A percentile compares a stretch with the other conserved stretches of the same genome.
phyloP scores from a whole-genome alignment of 1,140 invertebrate species.

The Harlomillsia oculata region DNA sequence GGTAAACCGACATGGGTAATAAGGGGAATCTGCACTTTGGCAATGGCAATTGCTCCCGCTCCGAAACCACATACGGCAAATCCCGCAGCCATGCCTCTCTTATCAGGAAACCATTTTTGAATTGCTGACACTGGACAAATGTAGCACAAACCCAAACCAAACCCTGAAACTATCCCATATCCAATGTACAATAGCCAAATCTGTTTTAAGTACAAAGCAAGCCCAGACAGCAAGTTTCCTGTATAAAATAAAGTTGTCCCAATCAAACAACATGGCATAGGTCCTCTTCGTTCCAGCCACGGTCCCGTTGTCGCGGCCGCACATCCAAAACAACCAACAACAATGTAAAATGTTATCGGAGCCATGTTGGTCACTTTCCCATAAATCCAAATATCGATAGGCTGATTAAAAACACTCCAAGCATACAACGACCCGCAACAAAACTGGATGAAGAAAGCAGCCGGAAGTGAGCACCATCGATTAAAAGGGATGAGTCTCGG shows the following conservation, averaged over 20 bases:
- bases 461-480: slow-evolving; percentile 29
- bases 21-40: slow-evolving; percentile 18
- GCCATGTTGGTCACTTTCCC: slow-evolving; percentile 17
- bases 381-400: slow-evolving; percentile 26
- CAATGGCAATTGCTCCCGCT: slow-evolving; percentile 27
- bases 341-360: slow-evolving; percentile 31
- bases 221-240: slow-evolving; percentile 20
- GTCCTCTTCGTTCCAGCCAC: slow-evolving; percentile 30
- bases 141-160: slow-evolving; percentile 27
- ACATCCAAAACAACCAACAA: slow-evolving; percentile 19
- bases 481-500: slow-evolving; percentile 23
- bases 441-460: slow-evolving; percentile 30
- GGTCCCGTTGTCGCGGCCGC: slow-evolving; percentile 26
- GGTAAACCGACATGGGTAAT: slow-evolving; percentile 19
- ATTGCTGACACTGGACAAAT: slow-evolving; percentile 29
- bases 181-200: slow-evolving; percentile 32
- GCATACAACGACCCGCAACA: slow-evolving; percentile 31
- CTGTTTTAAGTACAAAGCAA: slow-evolving; percentile 18
- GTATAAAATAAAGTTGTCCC: slow-evolving; percentile 13
- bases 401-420: slow-evolving; percentile 30
- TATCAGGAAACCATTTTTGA: slow-evolving; percentile 34
- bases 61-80: slow-evolving; percentile 32
- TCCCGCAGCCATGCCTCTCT: slow-evolving; percentile 24
- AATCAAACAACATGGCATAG: slow-evolving; percentile 6
- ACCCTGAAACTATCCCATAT: slow-evolving; percentile 20